Base-by-base conservation (phyloP, 1,140 invertebrate species). In the Tyrophagus putrescentiae region DNA sequence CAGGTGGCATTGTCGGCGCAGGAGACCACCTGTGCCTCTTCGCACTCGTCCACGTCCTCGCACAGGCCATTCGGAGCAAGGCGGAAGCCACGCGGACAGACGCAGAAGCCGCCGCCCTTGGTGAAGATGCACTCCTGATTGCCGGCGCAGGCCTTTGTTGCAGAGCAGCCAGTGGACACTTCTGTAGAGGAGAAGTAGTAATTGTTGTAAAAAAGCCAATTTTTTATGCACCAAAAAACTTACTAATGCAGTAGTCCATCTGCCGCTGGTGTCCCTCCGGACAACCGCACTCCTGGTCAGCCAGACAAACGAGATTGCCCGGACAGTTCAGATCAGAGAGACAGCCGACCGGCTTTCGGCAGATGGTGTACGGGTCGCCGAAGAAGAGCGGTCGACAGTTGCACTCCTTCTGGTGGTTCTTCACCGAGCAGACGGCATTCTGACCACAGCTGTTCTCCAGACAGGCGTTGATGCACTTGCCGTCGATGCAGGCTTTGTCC, bases 381-480 rank as follows among this genome's bases (percentile, higher is more conserved):
- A 58, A 54, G 29, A 64, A 62, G 28, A 44, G 45, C 42, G 82
- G 82, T 64, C 83, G 79, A 67, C 89, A 94, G 2, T 82, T 77
- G 70, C 89, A 94, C 68, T 83, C 80, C 3, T 86, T 86, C 31
- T 82, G 76, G 71, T 91, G 87, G 67, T 85, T 82, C 58, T 85
- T 79, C 18, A 83, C 80, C 0, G 89, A 77, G 68, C 88, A 93
- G 1, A 88, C 70, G 3, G 87, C 86, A 71, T 91, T 91, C 0
- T 87, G 86, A 16, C 88, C 88, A 70, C 88, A 92, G 4, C 27
- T 13, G 16, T 31, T 23, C 6, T 61, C 50, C 16, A 73, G 64
- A 67, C 87, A 93, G 3, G 86, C 84, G 70, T 87, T 62, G 5
- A 45, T 11, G 16, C 41, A 64, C 23, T 31, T 45, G 16, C 48